phyloP scores from a whole-genome alignment of 2,113 vertebrate species.

The Turnix velox region DNA sequence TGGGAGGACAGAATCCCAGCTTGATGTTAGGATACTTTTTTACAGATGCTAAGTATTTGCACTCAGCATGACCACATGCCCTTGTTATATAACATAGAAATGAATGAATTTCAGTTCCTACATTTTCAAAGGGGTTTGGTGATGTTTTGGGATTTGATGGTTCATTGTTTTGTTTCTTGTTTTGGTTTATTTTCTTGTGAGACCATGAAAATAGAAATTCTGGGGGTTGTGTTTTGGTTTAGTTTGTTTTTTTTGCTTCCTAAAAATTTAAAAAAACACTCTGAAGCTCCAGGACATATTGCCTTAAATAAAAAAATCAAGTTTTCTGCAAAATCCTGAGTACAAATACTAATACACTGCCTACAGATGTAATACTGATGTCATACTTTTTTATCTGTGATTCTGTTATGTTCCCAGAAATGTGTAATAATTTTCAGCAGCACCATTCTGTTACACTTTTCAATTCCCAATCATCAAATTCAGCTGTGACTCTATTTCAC shows the following conservation, averaged over 20 bases:
- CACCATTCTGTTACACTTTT: background rate
- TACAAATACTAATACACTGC: background rate
- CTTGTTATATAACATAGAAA: background rate
- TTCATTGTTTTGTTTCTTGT: background rate
- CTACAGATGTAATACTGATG: background rate
- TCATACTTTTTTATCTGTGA: background rate
- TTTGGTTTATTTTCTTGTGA: background rate
- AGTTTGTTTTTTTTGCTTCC: background rate
- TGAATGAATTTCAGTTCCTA: background rate
- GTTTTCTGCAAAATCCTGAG: background rate
- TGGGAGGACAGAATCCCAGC: background rate
- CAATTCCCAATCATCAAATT: background rate
- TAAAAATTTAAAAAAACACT: background rate
- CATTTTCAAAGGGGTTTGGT: rapidly evolving
- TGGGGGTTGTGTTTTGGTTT: background rate
- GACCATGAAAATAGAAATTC: background rate
- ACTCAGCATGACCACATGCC: background rate
- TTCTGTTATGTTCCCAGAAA: background rate
- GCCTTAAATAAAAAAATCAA: background rate
- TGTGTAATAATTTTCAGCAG: background rate
- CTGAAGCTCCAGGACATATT: background rate
- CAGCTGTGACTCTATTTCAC: background rate
- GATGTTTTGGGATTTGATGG: rapidly evolving
- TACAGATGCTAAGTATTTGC: background rate
- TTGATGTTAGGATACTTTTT: background rate